Conservation (phyloP, 2,113 vertebrate genomes). For the Casuarius casuarius region DNA sequence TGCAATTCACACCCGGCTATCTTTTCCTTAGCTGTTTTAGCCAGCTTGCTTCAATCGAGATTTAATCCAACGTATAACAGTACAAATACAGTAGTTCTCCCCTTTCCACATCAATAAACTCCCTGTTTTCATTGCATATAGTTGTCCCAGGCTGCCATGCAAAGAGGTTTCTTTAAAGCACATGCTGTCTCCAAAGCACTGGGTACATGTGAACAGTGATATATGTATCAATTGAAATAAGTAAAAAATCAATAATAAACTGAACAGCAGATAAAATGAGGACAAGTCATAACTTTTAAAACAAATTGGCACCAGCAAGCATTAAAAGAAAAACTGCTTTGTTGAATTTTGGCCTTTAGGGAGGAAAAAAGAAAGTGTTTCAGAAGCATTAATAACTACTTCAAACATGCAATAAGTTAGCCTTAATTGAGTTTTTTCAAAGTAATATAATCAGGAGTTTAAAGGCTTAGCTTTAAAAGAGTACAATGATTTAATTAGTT, state of each 20-base stretch:
- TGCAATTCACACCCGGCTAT: neutral
- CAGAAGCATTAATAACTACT: neutral
- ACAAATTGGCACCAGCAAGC: neutral
- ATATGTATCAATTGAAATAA: neutral
- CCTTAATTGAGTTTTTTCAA: neutral
- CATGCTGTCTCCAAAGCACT: neutral
- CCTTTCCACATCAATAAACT: neutral
- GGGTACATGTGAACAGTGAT: rapidly evolving
- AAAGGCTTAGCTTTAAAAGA: constrained; percentile 13
- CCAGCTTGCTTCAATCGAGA: neutral
- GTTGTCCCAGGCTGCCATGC: neutral
- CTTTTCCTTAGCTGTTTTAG: neutral
- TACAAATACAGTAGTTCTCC: neutral
- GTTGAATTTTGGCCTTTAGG: neutral
- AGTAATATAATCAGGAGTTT: constrained; percentile 6
- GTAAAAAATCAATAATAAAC: neutral
- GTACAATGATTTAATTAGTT: constrained; percentile 42
- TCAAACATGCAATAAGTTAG: neutral
- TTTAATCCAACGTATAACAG: neutral
- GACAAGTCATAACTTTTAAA: neutral
- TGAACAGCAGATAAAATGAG: neutral
- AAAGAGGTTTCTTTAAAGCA: neutral
- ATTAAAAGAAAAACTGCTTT: neutral
- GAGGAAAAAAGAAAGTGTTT: neutral
- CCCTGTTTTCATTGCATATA: rapidly evolving